Conservation (phyloP, 2,113 vertebrate genomes). For the Tonatia bakeri region DNA sequence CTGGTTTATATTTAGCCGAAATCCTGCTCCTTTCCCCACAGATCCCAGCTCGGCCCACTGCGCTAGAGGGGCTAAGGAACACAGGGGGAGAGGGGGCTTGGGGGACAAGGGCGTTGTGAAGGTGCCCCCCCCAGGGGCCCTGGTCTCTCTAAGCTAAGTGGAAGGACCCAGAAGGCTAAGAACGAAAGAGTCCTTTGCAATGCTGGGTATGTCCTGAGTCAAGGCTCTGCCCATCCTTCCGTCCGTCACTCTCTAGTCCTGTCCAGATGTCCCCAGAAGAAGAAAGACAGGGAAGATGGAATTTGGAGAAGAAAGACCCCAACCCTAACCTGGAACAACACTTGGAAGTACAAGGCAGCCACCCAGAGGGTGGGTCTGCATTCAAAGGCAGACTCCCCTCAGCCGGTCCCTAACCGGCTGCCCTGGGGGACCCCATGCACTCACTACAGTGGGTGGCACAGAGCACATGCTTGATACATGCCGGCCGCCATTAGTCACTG, state of each 20-base stretch:
- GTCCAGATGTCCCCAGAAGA: not conserved
- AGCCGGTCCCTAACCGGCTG: not conserved
- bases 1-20: constrained; percentile 77
- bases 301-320: not conserved
- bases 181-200: not conserved
- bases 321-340: not conserved
- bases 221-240: not conserved
- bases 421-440: fast-evolving
- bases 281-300: not conserved
- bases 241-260: not conserved
- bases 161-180: not conserved
- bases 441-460: too few species aligned
- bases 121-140: not conserved
- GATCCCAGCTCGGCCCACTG: constrained; percentile 54
- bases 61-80: constrained; percentile 38
- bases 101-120: not conserved
- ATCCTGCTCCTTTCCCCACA: constrained; percentile 67
- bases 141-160: not conserved
- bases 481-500: not conserved
- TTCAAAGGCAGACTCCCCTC: not conserved
- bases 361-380: not conserved
- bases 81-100: not conserved
- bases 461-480: not conserved
- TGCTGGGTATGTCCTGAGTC: not conserved
- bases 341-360: not conserved